Evolutionary conservation across 2,797 vertebrate genomes (phyloP).

Genomic region (Hippoglossus hippoglossus): DNA sequence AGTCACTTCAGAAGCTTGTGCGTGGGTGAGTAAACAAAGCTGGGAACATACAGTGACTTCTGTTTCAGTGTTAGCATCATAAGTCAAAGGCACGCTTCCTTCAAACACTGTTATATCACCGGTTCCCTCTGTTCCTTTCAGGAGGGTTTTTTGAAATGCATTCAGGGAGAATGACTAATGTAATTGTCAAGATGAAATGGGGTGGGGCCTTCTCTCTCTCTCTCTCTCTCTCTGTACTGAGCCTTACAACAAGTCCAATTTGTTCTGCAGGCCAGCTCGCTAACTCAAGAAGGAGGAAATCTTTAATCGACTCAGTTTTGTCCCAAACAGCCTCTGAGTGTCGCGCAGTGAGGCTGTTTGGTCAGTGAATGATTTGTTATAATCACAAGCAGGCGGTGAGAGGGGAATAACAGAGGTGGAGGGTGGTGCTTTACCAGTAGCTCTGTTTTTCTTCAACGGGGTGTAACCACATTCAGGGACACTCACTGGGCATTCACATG

Average conservation of each 20-base stretch:
- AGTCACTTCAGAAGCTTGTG: not conserved
- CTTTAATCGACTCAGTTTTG: conserved; percentile 33
- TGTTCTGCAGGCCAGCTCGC: conserved; percentile 31
- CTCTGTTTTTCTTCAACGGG: too few relatives aligned
- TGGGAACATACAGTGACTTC: conserved; percentile 6
- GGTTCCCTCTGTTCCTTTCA: conserved; percentile 15
- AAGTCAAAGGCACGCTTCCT: conserved; percentile 19
- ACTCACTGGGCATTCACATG: too few relatives aligned
- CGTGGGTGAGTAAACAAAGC: conserved; percentile 4
- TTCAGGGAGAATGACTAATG: conserved; percentile 35
- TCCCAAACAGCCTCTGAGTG: too few relatives aligned
- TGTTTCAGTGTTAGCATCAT: conserved; percentile 2
- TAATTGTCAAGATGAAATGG: conserved; percentile 21
- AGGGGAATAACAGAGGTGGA: too few relatives aligned
- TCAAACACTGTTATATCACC: conserved; percentile 17
- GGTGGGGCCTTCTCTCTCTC: conserved; percentile 15
- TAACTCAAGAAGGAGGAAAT: conserved; percentile 20
- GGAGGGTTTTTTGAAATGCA: conserved; percentile 15
- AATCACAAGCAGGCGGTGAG: too few relatives aligned
- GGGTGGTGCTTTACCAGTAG: too few relatives aligned
- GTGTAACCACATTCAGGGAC: too few relatives aligned
- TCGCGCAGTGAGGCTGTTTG: too few relatives aligned
- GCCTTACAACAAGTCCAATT: conserved; percentile 28
- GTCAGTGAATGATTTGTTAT: too few relatives aligned
- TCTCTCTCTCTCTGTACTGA: not conserved